A percentile compares a stretch with the other conserved stretches of the same genome.
These are phyloP conservation scores for Sardinella longiceps DNA, from an alignment of 2,797 vertebrate genomes.

Conservation along the genomic window DNA sequence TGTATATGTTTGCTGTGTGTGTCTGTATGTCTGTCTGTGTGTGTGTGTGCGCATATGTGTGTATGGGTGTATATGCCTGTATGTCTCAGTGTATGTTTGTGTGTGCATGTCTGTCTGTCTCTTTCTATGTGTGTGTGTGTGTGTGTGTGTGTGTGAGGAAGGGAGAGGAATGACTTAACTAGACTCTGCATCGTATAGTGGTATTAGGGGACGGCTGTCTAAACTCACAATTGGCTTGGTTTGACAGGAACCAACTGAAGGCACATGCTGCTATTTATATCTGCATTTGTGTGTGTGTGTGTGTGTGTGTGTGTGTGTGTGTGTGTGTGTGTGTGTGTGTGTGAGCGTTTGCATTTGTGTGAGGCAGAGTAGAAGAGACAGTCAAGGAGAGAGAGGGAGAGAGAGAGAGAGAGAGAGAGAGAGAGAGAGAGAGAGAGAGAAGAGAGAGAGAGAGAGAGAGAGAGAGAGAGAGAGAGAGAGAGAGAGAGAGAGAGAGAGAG, in stretches of 20 bases:
- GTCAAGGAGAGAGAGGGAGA: neutral
- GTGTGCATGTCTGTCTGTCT: neutral
- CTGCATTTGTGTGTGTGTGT: conserved; percentile 5
- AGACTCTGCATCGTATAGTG: conserved; percentile 26
- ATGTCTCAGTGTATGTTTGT: neutral
- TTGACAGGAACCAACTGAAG: conserved; percentile 24
- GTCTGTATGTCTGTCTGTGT: neutral
- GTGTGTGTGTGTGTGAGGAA: conserved; percentile 37
- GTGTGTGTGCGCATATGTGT: no score
- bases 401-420: neutral
- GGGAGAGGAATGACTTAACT: conserved; percentile 25
- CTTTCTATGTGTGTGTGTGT: neutral
- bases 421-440: neutral
- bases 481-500: neutral
- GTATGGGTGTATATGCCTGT: no score
- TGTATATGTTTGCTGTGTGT: no score
- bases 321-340: conserved; percentile 11
- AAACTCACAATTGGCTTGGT: conserved; percentile 35
- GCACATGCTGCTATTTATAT: conserved; percentile 22
- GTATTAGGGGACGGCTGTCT: conserved; percentile 32
- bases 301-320: conserved; percentile 16
- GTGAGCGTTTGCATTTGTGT: conserved; percentile 10
- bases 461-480: neutral
- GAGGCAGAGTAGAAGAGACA: conserved; percentile 2
- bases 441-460: no score